Conservation (phyloP, 1,140 invertebrate species). For the Tetraneura akinire region DNA sequence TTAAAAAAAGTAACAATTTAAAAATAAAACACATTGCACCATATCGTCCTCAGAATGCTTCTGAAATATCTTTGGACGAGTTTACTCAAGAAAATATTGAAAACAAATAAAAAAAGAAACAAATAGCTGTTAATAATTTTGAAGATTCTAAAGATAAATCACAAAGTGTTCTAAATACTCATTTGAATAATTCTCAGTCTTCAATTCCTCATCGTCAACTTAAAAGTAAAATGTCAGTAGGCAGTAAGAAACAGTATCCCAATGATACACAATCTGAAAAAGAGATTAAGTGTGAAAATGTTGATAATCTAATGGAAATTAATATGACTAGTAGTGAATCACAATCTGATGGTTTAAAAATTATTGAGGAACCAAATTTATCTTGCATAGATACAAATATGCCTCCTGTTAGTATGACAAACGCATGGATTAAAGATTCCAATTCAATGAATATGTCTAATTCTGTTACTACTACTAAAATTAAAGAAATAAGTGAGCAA, state of each 20-base stretch:
- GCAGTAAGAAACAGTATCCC: slow-evolving; percentile 39
- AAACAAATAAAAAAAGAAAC: slow-evolving; percentile 42
- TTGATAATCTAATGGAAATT: slow-evolving; percentile 14
- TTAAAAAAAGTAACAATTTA: slow-evolving; percentile 78
- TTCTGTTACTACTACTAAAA: neutral
- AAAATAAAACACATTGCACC: slow-evolving; percentile 95
- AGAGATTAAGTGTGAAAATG: slow-evolving; percentile 30
- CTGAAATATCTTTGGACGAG: slow-evolving; percentile 75
- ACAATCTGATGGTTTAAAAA: slow-evolving; percentile 41
- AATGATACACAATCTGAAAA: slow-evolving; percentile 6
- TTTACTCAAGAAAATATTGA: slow-evolving; percentile 80
- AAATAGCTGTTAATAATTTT: neutral
- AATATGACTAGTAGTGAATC: neutral
- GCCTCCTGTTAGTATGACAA: slow-evolving; percentile 27
- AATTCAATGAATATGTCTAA: neutral
- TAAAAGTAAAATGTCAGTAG: slow-evolving; percentile 32
- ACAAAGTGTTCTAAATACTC: neutral
- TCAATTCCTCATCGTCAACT: neutral
- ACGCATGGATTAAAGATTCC: slow-evolving; percentile 40
- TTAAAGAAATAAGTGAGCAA: slow-evolving; percentile 56
- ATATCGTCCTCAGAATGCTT: slow-evolving; percentile 79
- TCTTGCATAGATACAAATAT: slow-evolving; percentile 10
- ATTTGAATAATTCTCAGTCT: slow-evolving; percentile 3
- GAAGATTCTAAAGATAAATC: slow-evolving; percentile 32
- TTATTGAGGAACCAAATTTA: slow-evolving; percentile 45